Percentiles rank a stretch among this genome's conserved stretches.
phyloP scores from a whole-genome alignment of 2,888 invertebrate species.

The Calameuta pallipes region DNA sequence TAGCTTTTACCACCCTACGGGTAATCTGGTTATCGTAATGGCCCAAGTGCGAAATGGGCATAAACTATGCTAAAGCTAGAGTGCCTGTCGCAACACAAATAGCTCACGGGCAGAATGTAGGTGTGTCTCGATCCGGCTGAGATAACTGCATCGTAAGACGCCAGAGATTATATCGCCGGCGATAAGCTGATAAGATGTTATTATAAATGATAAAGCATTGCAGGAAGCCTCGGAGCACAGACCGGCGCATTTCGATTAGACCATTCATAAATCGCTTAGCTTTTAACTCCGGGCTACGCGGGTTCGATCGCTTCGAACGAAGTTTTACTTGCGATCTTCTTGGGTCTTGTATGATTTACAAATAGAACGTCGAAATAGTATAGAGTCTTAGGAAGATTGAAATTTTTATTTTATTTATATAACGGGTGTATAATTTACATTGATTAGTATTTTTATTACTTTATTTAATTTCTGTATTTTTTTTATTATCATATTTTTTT shows the following conservation, averaged over 20 bases:
- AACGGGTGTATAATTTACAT: too few relatives aligned
- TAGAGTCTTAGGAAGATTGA: too few relatives aligned
- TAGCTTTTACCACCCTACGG: slow-evolving; percentile 12
- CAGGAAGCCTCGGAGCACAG: slow-evolving; percentile 22
- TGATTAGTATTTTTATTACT: too few relatives aligned
- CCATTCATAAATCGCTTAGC: slow-evolving; percentile 39
- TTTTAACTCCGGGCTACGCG: slow-evolving; percentile 10
- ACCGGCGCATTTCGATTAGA: slow-evolving; percentile 25
- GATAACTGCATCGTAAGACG: slow-evolving; percentile 19
- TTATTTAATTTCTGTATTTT: too few relatives aligned
- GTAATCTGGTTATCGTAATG: slow-evolving; percentile 11
- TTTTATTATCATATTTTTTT: too few relatives aligned
- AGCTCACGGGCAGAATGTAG: slow-evolving; percentile 38
- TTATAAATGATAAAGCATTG: slow-evolving; percentile 46
- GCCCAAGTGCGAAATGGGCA: slow-evolving; percentile 24
- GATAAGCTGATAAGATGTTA: slow-evolving; percentile 48
- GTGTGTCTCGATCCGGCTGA: slow-evolving; percentile 30
- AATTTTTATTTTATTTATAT: too few relatives aligned
- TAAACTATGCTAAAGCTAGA: slow-evolving; percentile 40
- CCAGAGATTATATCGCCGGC: slow-evolving; percentile 27
- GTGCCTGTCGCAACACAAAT: slow-evolving; percentile 41
- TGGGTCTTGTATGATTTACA: neutral
- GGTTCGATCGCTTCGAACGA: neutral
- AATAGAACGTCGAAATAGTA: neutral
- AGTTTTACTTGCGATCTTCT: neutral